phyloP scores from a whole-genome alignment of 2,113 vertebrate species.

The Muntiacus muntjak region DNA sequence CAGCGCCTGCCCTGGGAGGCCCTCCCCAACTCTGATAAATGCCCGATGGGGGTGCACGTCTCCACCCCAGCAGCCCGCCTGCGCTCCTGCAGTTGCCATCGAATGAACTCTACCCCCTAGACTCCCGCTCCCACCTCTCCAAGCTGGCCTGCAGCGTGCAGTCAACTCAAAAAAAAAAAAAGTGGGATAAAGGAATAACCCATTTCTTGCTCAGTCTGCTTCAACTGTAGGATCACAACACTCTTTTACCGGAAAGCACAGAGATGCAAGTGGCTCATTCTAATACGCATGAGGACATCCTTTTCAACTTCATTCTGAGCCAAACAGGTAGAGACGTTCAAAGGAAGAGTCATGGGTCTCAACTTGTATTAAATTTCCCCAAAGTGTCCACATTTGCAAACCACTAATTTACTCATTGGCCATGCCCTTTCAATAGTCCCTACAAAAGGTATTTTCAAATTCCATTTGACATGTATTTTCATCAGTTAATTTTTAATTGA shows the following conservation, averaged over 20 bases:
- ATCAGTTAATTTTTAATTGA: slow-evolving; percentile 67
- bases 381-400: neutral
- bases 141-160: neutral
- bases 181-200: neutral
- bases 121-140: neutral
- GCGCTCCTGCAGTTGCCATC: neutral
- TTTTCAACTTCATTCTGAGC: neutral
- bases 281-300: neutral
- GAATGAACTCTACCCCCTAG: neutral
- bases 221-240: neutral
- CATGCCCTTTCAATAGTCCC: slow-evolving; percentile 19
- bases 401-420: slow-evolving; percentile 11
- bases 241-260: neutral
- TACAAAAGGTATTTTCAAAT: slow-evolving; percentile 53
- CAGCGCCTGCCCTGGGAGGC: neutral
- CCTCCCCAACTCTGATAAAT: neutral
- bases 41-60: fast-evolving
- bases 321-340: neutral
- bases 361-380: neutral
- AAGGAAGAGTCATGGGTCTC: neutral
- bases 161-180: neutral
- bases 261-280: neutral
- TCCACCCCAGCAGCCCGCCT: neutral
- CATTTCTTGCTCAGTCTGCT: neutral
- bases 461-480: slow-evolving; percentile 50